Base-by-base conservation (phyloP, 2,113 vertebrate genomes). In the Sinocyclocheilus anophthalmus region DNA sequence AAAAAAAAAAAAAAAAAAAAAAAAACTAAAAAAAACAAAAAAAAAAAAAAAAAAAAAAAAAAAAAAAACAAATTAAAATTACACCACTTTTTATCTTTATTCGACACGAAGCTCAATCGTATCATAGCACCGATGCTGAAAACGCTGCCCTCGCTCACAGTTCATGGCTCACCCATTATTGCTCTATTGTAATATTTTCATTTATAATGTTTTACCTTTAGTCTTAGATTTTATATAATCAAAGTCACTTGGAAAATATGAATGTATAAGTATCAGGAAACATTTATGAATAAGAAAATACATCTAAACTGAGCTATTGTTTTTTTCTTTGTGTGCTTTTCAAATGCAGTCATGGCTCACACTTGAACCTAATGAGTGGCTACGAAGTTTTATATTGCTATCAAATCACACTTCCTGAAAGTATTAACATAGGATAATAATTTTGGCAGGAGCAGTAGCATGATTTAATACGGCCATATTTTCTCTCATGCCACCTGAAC, bases 11-110 rank as follows among this genome's bases (percentile, higher is more conserved):
- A n/a, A n/a, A n/a, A n/a, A n/a, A n/a, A n/a, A n/a, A n/a, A n/a
- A n/a, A n/a, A n/a, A n/a, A n/a, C n/a, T n/a, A n/a, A n/a, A n/a
- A n/a, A n/a, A n/a, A n/a, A n/a, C n/a, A n/a, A n/a, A n/a, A n/a
- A n/a, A n/a, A n/a, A n/a, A n/a, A n/a, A n/a, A n/a, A n/a, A n/a
- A n/a, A n/a, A n/a, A n/a, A n/a, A n/a, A n/a, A n/a, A n/a, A n/a
- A n/a, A n/a, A n/a, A n/a, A n/a, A n/a, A n/a, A n/a, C n/a, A 95
- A 96, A 96, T 95, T 94, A 94, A 95, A 95, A 91, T 93, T 93
- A 93, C 95, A 94, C 93, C 93, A 93, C 90, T 92, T 93, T 93
- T 94, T 89, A 92, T 93, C 93, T 94, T 94, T 93, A 94, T 95
- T 95, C 93, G 94, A 93, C 90, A 92, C 91, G 92, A 93, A 93